Percentiles rank a stretch among this genome's conserved stretches.
These are phyloP conservation scores for Papilio helenus DNA, from an alignment of 1,140 invertebrate species.

Conservation along the genomic window DNA sequence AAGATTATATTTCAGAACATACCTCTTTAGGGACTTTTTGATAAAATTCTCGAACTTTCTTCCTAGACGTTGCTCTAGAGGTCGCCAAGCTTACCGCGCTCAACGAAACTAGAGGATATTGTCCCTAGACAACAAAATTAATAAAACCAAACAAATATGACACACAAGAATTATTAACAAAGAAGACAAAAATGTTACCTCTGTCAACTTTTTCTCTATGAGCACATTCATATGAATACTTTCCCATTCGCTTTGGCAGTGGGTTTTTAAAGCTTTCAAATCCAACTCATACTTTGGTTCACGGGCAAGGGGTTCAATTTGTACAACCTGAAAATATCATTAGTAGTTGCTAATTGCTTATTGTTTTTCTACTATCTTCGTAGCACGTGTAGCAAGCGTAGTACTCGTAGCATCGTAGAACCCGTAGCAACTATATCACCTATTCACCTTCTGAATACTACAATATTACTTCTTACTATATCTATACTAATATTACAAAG, in stretches of 20 bases:
- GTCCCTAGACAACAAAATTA: slow-evolving; percentile 54
- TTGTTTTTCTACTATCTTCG: no score
- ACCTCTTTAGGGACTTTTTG: slow-evolving; percentile 71
- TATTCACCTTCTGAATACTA: no score
- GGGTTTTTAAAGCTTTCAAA: slow-evolving; percentile 65
- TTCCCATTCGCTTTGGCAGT: slow-evolving; percentile 71
- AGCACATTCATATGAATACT: slow-evolving; percentile 66
- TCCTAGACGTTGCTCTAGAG: slow-evolving; percentile 57
- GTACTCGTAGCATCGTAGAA: neutral
- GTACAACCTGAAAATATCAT: slow-evolving; percentile 57
- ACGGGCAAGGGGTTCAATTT: slow-evolving; percentile 63
- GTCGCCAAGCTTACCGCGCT: slow-evolving; percentile 69
- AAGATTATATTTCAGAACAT: neutral
- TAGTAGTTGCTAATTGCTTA: no score
- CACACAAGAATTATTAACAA: neutral
- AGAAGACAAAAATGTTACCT: slow-evolving; percentile 47
- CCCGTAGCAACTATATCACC: no score
- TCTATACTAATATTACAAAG: no score
- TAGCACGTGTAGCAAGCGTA: no score
- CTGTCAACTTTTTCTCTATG: slow-evolving; percentile 67
- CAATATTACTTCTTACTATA: no score
- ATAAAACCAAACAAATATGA: slow-evolving; percentile 1
- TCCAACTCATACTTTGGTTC: slow-evolving; percentile 68
- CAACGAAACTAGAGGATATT: slow-evolving; percentile 62
- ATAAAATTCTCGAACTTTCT: slow-evolving; percentile 67